These are phyloP conservation scores for Balearica regulorum DNA, from an alignment of 2,797 vertebrate genomes.

Conservation along the genomic window DNA sequence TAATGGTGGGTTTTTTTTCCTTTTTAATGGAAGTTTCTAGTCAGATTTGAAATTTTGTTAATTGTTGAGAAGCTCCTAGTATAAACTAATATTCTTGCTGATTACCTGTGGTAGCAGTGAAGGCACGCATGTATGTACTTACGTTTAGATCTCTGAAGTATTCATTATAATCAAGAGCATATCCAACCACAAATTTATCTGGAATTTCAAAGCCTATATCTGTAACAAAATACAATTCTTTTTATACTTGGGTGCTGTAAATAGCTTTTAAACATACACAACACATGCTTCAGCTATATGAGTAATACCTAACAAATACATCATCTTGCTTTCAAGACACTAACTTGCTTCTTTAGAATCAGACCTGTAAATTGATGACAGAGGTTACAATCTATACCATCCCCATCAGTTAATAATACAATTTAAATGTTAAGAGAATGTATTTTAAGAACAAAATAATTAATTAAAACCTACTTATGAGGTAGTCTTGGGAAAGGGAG, in stretches of 20 bases:
- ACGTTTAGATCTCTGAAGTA: conserved; percentile 84
- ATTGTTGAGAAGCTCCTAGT: neutral
- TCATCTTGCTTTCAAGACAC: neutral
- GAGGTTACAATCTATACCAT: neutral
- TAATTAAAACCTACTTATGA: neutral
- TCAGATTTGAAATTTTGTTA: neutral
- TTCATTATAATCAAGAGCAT: conserved; percentile 88
- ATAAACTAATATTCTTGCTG: neutral
- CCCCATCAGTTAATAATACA: neutral
- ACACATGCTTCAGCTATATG: neutral
- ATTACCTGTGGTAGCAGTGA: neutral
- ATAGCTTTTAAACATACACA: neutral
- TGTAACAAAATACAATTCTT: conserved; percentile 37
- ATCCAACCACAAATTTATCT: conserved; percentile 83
- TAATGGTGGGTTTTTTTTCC: neutral
- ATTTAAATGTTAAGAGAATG: neutral
- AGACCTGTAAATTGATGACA: neutral
- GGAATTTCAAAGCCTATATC: conserved; percentile 88
- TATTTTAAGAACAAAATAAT: neutral
- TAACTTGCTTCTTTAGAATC: neutral
- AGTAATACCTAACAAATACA: neutral
- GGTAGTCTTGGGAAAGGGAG: neutral
- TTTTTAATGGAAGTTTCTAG: neutral
- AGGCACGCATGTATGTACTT: neutral
- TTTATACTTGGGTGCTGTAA: neutral